These are phyloP conservation scores for Cephalotes varians DNA, from an alignment of 2,888 invertebrate species.

Conservation along the genomic window DNA sequence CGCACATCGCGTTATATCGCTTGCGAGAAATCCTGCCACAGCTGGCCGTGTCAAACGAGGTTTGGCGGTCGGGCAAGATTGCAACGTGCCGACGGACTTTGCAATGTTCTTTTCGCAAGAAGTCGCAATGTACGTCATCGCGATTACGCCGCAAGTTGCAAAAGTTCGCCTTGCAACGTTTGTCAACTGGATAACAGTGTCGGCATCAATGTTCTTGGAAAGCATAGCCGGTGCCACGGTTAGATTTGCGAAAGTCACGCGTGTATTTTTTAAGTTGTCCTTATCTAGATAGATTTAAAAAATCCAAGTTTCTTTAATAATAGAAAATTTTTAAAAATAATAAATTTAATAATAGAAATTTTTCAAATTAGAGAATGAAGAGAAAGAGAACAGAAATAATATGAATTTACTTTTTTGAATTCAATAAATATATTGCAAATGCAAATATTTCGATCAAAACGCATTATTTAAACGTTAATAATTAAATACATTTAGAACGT, in stretches of 20 bases:
- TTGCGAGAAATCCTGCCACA: constrained; percentile 64
- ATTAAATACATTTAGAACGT: not conserved
- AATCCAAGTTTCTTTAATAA: not conserved
- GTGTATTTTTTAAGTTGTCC: not conserved
- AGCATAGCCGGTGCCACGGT: constrained; percentile 15
- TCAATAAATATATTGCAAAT: not conserved
- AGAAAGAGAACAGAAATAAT: not conserved
- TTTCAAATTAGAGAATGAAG: no score
- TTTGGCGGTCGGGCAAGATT: constrained; percentile 7
- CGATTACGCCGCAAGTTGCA: constrained; percentile 32
- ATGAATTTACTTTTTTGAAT: not conserved
- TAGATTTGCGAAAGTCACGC: not conserved
- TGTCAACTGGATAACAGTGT: constrained; percentile 40
- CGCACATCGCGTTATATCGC: constrained; percentile 49
- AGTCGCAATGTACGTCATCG: constrained; percentile 42
- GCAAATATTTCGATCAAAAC: not conserved
- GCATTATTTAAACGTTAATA: not conserved
- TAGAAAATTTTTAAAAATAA: not conserved
- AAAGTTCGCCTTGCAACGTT: constrained; percentile 56
- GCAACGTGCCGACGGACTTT: constrained; percentile 65
- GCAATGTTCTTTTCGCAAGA: constrained; percentile 76
- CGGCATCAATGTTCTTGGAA: constrained; percentile 18
- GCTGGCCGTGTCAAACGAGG: constrained; percentile 74
- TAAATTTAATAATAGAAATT: not conserved
- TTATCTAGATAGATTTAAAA: not conserved